phyloP scores from a whole-genome alignment of 2,888 invertebrate genomes.

The Caenorhabditis auriculariae region DNA sequence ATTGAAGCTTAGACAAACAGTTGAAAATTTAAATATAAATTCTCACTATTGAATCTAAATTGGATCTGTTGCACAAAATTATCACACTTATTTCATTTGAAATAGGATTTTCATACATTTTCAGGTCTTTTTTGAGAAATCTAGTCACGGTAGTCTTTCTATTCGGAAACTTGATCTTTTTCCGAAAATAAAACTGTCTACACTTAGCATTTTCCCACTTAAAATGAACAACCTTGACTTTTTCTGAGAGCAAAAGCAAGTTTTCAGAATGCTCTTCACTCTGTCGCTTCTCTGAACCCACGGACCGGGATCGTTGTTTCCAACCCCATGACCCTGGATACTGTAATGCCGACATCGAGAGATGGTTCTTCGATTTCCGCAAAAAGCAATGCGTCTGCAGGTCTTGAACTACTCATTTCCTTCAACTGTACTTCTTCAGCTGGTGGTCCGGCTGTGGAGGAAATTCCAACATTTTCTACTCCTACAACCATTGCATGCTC shows the following conservation, averaged over 20 bases:
- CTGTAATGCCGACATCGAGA: constrained; percentile 47
- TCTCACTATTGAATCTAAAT: no score
- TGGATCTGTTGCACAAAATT: no score
- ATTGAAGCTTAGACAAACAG: no score
- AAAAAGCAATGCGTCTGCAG: constrained; percentile 50
- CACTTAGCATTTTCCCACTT: no score
- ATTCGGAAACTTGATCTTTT: no score
- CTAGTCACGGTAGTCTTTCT: no score
- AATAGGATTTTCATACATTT: no score
- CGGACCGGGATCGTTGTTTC: constrained; percentile 41
- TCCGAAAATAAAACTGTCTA: no score
- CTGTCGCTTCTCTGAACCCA: constrained; percentile 34
- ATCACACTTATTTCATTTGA: no score
- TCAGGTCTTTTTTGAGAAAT: no score
- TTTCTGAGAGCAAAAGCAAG: background rate
- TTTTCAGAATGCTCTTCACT: constrained; percentile 44
- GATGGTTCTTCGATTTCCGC: constrained; percentile 48
- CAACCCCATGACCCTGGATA: constrained; percentile 48
- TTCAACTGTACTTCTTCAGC: constrained; percentile 9
- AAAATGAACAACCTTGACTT: no score
- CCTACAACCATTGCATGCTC: constrained; percentile 51
- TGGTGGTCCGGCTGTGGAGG: constrained; percentile 55
- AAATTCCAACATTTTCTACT: constrained; percentile 50
- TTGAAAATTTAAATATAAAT: no score
- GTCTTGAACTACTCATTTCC: background rate